A percentile compares a stretch with the other conserved stretches of the same genome.
These are phyloP conservation scores for Morus bassanus DNA, from an alignment of 2,797 vertebrate genomes.

Conservation along the genomic window DNA sequence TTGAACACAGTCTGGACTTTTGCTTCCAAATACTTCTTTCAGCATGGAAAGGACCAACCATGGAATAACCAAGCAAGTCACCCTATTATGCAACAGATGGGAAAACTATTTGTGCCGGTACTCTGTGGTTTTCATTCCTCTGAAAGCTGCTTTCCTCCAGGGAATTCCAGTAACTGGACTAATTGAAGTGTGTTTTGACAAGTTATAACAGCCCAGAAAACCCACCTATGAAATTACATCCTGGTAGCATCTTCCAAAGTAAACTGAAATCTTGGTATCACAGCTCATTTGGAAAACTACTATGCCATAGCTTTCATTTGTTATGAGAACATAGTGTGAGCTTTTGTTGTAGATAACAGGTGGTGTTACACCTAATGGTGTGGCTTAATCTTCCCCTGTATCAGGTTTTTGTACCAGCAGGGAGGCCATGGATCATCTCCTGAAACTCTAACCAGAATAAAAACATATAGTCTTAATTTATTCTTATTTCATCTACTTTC, in stretches of 20 bases:
- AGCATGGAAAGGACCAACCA: background rate
- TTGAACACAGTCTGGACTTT: background rate
- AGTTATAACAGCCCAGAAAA: conserved; percentile 52
- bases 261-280: conserved; percentile 41
- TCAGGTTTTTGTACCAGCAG: background rate
- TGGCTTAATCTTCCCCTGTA: background rate
- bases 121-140: conserved; percentile 1
- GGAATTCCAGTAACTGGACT: conserved; percentile 55
- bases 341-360: background rate
- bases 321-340: background rate
- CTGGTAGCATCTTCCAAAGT: conserved; percentile 53
- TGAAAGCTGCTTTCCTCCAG: conserved; percentile 37
- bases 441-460: background rate
- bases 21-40: background rate
- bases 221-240: conserved; percentile 49
- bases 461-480: background rate
- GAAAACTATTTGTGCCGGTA: background rate
- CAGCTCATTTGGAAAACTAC: conserved; percentile 1
- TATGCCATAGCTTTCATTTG: background rate
- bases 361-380: background rate
- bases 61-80: conserved; percentile 18
- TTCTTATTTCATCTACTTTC: background rate
- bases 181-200: conserved; percentile 52
- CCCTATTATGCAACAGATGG: background rate
- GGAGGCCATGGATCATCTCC: background rate